Base-by-base conservation (phyloP, 92 coral and sea anemone species). In the Porites divaricata region DNA sequence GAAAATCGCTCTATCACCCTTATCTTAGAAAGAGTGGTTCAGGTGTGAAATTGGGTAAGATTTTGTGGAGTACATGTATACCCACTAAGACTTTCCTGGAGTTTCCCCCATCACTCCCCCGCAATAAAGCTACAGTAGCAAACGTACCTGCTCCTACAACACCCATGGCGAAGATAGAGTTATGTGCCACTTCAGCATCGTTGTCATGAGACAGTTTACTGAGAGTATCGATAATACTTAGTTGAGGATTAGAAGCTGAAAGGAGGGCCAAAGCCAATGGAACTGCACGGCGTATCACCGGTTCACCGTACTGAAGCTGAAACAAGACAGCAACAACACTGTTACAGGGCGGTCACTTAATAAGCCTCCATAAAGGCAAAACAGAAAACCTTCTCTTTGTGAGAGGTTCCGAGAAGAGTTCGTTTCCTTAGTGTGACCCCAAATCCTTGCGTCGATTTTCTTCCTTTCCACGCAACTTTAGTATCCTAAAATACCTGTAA, bases 81-180 rank as follows among this genome's bases (percentile, higher is more conserved):
- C 45, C 45, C 45, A 35, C 45, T 35, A 6, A 35, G 45, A 4
- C 45, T 35, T 35, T 35, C 45, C 45, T 35, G 45, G 45, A 35
- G 45, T 35, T 35, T 6, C 45, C 4, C 45, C 45, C 5, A 5
- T 35, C 45, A 35, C 45, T 0, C 45, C 45, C 45, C 45, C 5
- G 0, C 45, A 35, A 35, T 35, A 35, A 35, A 35, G 45, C 45
- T 35, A 0, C 45, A 35, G 45, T 35, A 35, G 4, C 45, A 35
- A 56, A 70, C 86, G 67, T 22, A 94, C 98, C 99, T 77, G 99
- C 99, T 45, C 98, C 99, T 58, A 96, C 98, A 73, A 96, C 85
- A 10, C 99, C 99, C 99, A 96, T 96, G 63, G 99, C 94, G 72
- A 96, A 96, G 63, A 96, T 96, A 57, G 99, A 96, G 84, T 96